These are phyloP conservation scores for human (Homo sapiens) DNA, from an alignment of 2,113 vertebrate species.

Conservation along the genomic window GRCh38 chr14:100468001-100468500, in stretches of 20 bases:
- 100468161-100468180: slow-evolving; percentile 89
- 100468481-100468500: slow-evolving; percentile 49
- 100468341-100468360: fast-evolving
- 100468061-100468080: slow-evolving; percentile 87
- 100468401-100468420: slow-evolving; percentile 8
- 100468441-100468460: slow-evolving; percentile 70
- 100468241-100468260: fast-evolving
- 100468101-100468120: slow-evolving; percentile 89
- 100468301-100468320: fast-evolving
- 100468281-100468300: neutral
- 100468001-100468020: slow-evolving; percentile 81
- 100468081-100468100: slow-evolving; percentile 94
- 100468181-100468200: fast-evolving
- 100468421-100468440: slow-evolving; percentile 44
- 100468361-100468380: neutral
- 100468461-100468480: slow-evolving; percentile 48
- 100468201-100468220: fast-evolving
- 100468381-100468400: slow-evolving; percentile 24
- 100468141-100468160: slow-evolving; percentile 90
- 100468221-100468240: no score
- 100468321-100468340: neutral
- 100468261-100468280: neutral
- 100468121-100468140: slow-evolving; percentile 96
- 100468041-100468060: slow-evolving; percentile 90
- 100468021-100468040: slow-evolving; percentile 94